These are phyloP conservation scores for Ptilonorhynchus violaceus DNA, from an alignment of 2,113 vertebrate genomes.

Conservation along the genomic window DNA sequence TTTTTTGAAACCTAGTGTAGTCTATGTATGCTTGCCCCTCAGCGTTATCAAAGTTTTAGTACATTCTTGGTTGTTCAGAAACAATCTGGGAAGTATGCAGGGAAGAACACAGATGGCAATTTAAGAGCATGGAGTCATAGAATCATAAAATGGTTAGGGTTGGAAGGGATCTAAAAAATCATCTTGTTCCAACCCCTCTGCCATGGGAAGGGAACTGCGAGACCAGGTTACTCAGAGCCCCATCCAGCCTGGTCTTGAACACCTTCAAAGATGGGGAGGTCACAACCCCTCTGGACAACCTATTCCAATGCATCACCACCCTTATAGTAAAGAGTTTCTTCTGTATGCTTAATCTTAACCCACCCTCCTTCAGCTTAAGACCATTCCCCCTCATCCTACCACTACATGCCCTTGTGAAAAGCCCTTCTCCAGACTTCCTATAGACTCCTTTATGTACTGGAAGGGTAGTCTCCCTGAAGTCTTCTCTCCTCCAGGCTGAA, in stretches of 20 bases:
- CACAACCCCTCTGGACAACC: background rate
- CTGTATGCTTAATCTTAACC: background rate
- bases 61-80: background rate
- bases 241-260: background rate
- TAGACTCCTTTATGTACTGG: background rate
- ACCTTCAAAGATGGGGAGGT: background rate
- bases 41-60: background rate
- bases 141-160: background rate
- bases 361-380: background rate
- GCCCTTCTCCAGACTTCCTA: background rate
- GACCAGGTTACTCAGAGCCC: background rate
- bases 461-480: background rate
- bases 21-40: background rate
- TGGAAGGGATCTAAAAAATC: background rate
- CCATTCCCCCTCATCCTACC: background rate
- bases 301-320: background rate
- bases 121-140: accelerated
- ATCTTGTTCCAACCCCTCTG: background rate
- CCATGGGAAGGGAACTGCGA: background rate
- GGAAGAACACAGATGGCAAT: accelerated
- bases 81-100: background rate
- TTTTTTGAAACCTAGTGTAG: background rate
- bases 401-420: background rate
- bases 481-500: background rate
- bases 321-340: background rate